Percentiles rank a stretch among this genome's conserved stretches.
Evolutionary conservation across 2,113 vertebrate genomes (phyloP).

Genomic region (Ageneiosus marmoratus): DNA sequence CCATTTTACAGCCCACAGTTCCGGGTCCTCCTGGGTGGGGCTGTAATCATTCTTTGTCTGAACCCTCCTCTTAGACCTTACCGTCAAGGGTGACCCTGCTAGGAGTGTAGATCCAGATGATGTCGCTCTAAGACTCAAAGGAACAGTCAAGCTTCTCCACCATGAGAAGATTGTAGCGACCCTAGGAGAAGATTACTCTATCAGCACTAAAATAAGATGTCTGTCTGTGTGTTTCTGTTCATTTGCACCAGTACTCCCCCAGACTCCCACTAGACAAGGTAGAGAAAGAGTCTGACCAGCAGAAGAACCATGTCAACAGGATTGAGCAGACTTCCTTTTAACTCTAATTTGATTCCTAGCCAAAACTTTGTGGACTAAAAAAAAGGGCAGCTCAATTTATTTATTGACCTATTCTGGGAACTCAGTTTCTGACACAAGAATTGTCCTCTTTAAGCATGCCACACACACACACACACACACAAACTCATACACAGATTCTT

Average conservation of each 20-base stretch:
- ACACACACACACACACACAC: constrained; percentile 14
- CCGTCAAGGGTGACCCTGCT: too few relatives aligned
- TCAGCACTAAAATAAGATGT: constrained; percentile 46
- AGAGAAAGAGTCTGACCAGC: background rate
- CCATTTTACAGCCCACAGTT: too few relatives aligned
- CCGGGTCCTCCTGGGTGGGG: too few relatives aligned
- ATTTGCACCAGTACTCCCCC: background rate
- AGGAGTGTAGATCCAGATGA: too few relatives aligned
- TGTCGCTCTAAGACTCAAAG: too few relatives aligned
- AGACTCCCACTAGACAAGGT: background rate
- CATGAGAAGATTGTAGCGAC: too few relatives aligned
- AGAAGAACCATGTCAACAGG: constrained; percentile 41
- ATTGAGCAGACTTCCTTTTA: constrained; percentile 37
- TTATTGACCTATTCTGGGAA: constrained; percentile 60
- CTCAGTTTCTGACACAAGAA: constrained; percentile 44
- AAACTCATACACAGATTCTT: background rate
- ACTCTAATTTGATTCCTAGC: constrained; percentile 45
- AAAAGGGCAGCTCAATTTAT: constrained; percentile 54
- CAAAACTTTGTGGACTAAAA: constrained; percentile 38
- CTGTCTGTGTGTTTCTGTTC: background rate
- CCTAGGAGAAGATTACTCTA: too few relatives aligned
- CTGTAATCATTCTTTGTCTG: too few relatives aligned
- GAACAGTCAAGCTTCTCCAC: too few relatives aligned
- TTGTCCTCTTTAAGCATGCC: background rate
- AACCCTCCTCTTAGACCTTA: too few relatives aligned